Conservation (phyloP, 2,113 vertebrate genomes). For the Toxostoma redivivum region DNA sequence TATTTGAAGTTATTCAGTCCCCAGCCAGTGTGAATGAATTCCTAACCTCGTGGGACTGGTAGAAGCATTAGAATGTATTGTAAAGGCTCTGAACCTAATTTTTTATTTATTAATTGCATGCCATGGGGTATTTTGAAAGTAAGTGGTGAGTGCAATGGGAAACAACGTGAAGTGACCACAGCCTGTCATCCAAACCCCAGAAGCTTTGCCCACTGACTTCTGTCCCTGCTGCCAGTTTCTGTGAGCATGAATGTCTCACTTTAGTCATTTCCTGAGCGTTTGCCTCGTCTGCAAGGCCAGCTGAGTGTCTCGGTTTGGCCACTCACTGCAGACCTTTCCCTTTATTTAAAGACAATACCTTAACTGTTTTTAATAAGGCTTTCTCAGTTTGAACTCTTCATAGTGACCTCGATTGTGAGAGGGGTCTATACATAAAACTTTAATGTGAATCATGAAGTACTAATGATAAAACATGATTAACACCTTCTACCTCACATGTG, state of each 20-base stretch:
- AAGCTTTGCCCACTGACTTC: background rate
- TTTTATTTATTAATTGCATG: background rate
- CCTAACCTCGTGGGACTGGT: background rate
- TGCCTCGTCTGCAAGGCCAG: background rate
- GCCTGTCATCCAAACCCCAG: background rate
- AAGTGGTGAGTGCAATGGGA: background rate
- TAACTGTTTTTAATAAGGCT: background rate
- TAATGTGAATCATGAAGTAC: background rate
- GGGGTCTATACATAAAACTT: background rate
- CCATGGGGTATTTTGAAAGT: background rate
- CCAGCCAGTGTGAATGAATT: background rate
- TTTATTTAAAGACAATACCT: background rate
- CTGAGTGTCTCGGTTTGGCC: background rate
- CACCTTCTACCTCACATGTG: background rate
- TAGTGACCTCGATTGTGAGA: background rate
- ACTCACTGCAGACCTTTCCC: background rate
- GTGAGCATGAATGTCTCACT: background rate
- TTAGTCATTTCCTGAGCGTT: conserved; percentile 7
- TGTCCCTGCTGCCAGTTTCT: background rate
- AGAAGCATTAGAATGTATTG: background rate
- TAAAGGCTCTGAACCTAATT: background rate
- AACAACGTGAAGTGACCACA: background rate
- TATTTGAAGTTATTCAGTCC: background rate
- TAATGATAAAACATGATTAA: background rate
- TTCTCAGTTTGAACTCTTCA: background rate